Evolutionary conservation across 2,797 vertebrate species (phyloP).

Genomic region (Enteromius trimaculatus): DNA sequence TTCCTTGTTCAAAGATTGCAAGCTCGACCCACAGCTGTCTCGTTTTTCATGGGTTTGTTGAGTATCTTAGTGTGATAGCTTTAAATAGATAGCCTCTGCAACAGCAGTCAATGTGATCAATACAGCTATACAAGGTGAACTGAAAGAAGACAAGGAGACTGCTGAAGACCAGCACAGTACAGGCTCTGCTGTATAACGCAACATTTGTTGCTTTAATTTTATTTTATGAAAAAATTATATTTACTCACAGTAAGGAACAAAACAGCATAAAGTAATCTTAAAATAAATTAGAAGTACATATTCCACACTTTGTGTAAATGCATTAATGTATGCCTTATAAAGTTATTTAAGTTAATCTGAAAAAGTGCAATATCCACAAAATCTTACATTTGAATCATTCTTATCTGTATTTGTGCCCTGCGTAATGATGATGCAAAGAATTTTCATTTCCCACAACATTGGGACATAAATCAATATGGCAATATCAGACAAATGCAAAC

Average conservation of each 20-base stretch:
- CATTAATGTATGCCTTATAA: background rate
- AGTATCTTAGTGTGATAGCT: conserved; percentile 1
- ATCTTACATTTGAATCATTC: background rate
- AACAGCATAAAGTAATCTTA: background rate
- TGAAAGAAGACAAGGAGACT: background rate
- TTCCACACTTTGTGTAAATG: background rate
- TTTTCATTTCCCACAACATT: background rate
- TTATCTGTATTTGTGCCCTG: background rate
- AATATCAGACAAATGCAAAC: background rate
- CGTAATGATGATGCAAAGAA: background rate
- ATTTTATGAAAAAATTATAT: background rate
- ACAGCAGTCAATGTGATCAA: conserved; percentile 26
- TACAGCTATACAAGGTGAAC: background rate
- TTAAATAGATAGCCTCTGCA: conserved; percentile 31
- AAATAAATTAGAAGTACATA: background rate
- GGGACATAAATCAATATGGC: background rate
- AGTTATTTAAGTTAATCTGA: background rate
- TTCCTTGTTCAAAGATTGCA: background rate
- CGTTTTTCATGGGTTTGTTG: background rate
- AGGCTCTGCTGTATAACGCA: too few relatives aligned
- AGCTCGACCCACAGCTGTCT: background rate
- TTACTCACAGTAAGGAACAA: background rate
- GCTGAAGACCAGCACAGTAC: background rate
- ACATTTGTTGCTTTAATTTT: background rate
- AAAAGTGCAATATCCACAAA: background rate